These are phyloP conservation scores for Corvus cornix DNA, from an alignment of 2,113 vertebrate genomes.

Conservation along the genomic window DNA sequence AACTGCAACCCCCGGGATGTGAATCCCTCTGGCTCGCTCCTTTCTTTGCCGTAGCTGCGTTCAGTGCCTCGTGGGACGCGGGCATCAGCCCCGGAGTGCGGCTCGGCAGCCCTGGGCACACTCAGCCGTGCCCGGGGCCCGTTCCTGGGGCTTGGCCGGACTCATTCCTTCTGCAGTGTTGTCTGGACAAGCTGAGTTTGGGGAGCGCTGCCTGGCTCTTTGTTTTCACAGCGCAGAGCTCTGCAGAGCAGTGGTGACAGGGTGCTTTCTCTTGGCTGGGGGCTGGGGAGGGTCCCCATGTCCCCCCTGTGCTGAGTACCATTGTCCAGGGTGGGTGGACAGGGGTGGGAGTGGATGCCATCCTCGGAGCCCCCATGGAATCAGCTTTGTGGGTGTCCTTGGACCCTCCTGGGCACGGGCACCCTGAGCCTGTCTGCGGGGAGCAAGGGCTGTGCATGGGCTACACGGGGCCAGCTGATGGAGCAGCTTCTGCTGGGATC, in stretches of 20 bases:
- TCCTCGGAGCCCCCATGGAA: too few species aligned
- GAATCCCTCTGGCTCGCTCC: not conserved
- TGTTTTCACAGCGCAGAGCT: not conserved
- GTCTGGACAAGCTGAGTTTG: not conserved
- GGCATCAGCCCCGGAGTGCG: not conserved
- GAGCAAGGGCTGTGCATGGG: accelerated
- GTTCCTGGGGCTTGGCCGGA: not conserved
- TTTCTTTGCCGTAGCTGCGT: not conserved
- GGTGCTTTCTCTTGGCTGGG: not conserved
- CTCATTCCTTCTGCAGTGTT: not conserved
- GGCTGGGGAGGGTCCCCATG: not conserved
- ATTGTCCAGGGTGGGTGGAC: too few species aligned
- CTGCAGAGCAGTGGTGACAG: not conserved
- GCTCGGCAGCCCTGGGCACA: not conserved
- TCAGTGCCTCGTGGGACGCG: accelerated
- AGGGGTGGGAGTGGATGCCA: not conserved
- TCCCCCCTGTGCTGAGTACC: not conserved
- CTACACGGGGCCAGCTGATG: accelerated
- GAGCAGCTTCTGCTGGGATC: not conserved
- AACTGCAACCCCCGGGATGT: not conserved
- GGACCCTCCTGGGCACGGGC: accelerated
- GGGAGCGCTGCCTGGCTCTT: not conserved
- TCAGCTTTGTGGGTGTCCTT: not conserved
- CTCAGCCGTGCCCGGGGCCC: not conserved
- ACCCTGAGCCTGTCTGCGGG: accelerated